A percentile compares a stretch with the other conserved stretches of the same genome.
Conservation (phyloP, 2,113 vertebrate genomes). For the Zosterops japonicus region DNA sequence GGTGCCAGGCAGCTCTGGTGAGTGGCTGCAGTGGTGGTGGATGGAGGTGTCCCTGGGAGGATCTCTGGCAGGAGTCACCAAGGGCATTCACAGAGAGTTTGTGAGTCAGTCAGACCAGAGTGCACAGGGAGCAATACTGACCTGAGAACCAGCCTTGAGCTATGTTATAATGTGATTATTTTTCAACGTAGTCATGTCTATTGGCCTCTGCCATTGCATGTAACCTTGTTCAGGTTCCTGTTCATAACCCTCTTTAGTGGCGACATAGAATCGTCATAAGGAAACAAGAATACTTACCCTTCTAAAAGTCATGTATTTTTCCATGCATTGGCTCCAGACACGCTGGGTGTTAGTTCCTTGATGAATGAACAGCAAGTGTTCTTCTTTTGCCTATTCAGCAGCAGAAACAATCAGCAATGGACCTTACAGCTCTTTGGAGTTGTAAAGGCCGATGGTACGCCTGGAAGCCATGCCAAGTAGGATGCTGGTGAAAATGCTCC, state of each 20-base stretch:
- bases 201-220: neutral
- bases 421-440: neutral
- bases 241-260: neutral
- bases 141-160: neutral
- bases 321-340: neutral
- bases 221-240: neutral
- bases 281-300: neutral
- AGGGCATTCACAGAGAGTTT: neutral
- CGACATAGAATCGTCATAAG: neutral
- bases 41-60: too few species aligned
- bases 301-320: neutral
- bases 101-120: neutral
- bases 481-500: neutral
- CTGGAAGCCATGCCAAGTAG: neutral
- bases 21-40: neutral
- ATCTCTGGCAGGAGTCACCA: neutral
- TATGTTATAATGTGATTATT: fast-evolving
- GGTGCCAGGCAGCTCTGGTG: neutral
- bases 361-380: neutral
- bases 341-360: neutral
- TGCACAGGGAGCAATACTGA: fast-evolving
- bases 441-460: neutral
- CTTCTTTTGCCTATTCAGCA: neutral
- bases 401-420: neutral
- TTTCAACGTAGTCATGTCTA: fast-evolving